A percentile compares a stretch with the other conserved stretches of the same genome.
Evolutionary conservation across 2,113 vertebrate genomes (phyloP).

Genomic region (Scalopus aquaticus): DNA sequence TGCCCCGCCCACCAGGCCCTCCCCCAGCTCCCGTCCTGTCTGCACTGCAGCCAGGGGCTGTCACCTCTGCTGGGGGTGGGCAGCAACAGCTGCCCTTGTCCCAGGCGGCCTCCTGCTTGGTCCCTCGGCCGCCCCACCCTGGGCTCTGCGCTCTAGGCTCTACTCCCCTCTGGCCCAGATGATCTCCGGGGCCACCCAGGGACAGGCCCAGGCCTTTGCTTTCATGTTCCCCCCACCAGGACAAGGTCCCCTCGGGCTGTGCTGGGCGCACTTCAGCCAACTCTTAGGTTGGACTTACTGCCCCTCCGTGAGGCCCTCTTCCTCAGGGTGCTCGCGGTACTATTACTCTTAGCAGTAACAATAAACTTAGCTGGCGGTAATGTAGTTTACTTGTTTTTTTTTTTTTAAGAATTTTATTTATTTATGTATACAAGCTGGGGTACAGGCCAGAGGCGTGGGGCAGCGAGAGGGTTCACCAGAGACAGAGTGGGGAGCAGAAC

Average conservation of each 20-base stretch:
- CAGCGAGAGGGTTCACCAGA: too few relatives aligned
- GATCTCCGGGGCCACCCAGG: background rate
- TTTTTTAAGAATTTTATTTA: background rate
- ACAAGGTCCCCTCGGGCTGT: rapidly evolving
- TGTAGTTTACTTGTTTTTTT: background rate
- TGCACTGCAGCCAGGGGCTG: too few relatives aligned
- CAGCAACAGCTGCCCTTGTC: background rate
- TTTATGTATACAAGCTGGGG: too few relatives aligned
- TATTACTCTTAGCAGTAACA: too few relatives aligned
- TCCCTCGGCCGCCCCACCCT: background rate
- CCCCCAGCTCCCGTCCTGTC: rapidly evolving
- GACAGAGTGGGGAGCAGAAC: too few relatives aligned
- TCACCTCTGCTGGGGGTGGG: background rate
- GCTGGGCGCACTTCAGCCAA: background rate
- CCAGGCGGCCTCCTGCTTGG: too few relatives aligned
- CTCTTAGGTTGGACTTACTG: background rate
- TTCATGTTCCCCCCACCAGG: background rate
- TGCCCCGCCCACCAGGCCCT: background rate
- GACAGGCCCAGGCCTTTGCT: background rate
- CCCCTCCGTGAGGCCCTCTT: background rate
- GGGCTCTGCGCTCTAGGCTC: too few relatives aligned
- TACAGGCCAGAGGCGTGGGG: too few relatives aligned
- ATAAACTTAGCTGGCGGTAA: background rate
- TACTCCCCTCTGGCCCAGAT: background rate
- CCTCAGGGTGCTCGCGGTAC: background rate